A percentile compares a stretch with the other conserved stretches of the same genome.
Conservation (phyloP, 2,113 vertebrate species). For the Tragelaphus strepsiceros region DNA sequence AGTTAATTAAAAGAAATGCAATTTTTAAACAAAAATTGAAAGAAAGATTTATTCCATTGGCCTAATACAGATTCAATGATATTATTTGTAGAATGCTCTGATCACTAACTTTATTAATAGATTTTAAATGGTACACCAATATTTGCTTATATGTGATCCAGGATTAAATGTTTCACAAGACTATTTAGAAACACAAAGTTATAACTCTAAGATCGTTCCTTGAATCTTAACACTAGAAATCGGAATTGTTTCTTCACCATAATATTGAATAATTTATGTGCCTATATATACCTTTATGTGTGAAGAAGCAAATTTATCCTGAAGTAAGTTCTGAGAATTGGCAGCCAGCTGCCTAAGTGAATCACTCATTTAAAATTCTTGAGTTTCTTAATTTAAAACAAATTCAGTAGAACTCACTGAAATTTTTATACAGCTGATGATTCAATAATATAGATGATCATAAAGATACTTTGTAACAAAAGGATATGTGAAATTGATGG, state of each 20-base stretch:
- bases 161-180: constrained; percentile 5
- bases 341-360: constrained; percentile 33
- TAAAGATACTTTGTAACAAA: not conserved
- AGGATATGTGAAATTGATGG: not conserved
- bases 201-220: not conserved
- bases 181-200: constrained; percentile 11
- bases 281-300: not conserved
- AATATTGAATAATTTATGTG: not conserved
- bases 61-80: not conserved
- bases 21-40: not conserved
- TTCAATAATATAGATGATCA: not conserved
- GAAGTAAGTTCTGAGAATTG: constrained; percentile 12
- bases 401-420: not conserved
- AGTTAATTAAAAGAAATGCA: not conserved
- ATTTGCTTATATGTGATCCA: not conserved
- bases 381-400: constrained; percentile 17
- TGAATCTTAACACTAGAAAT: constrained; percentile 23
- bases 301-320: not conserved
- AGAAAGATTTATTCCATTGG: not conserved
- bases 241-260: not conserved
- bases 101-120: constrained; percentile 49
- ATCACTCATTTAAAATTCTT: not conserved
- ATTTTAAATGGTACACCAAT: not conserved
- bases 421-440: not conserved
- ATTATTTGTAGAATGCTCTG: constrained; percentile 2